A percentile compares a stretch with the other conserved stretches of the same genome.
phyloP scores from a whole-genome alignment of 2,888 invertebrate genomes.

The Spisula subtruncata region DNA sequence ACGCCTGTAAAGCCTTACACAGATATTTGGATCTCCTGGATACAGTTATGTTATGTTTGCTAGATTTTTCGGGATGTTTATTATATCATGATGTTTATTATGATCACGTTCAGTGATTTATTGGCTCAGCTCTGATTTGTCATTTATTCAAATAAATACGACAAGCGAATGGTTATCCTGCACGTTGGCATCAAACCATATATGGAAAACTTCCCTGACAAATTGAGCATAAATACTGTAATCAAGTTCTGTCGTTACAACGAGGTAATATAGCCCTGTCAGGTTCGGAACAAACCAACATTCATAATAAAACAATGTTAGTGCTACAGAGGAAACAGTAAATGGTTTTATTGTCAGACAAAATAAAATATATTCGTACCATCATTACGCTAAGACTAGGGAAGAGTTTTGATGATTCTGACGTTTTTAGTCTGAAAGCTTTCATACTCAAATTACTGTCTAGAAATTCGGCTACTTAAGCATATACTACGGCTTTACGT shows the following conservation, averaged over 20 bases:
- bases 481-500: too few species aligned
- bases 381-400: slow-evolving; percentile 7
- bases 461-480: too few species aligned
- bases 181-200: slow-evolving; percentile 25
- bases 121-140: too few species aligned
- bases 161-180: slow-evolving; percentile 26
- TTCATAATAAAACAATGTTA: slow-evolving; percentile 56
- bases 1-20: not conserved
- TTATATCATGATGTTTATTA: too few species aligned
- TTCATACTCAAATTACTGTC: too few species aligned
- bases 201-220: slow-evolving; percentile 47
- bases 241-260: slow-evolving; percentile 59
- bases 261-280: slow-evolving; percentile 49
- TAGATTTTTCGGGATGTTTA: too few species aligned
- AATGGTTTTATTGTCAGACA: slow-evolving; percentile 46
- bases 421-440: too few species aligned
- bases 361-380: slow-evolving; percentile 38
- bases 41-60: slow-evolving; percentile 4
- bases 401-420: not conserved
- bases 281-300: slow-evolving; percentile 36
- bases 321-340: slow-evolving; percentile 43
- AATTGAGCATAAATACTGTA: slow-evolving; percentile 58
- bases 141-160: too few species aligned
- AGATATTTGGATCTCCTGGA: not conserved
- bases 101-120: too few species aligned